These are phyloP conservation scores for Campoplex capitator DNA, from an alignment of 2,888 invertebrate species.

Conservation along the genomic window DNA sequence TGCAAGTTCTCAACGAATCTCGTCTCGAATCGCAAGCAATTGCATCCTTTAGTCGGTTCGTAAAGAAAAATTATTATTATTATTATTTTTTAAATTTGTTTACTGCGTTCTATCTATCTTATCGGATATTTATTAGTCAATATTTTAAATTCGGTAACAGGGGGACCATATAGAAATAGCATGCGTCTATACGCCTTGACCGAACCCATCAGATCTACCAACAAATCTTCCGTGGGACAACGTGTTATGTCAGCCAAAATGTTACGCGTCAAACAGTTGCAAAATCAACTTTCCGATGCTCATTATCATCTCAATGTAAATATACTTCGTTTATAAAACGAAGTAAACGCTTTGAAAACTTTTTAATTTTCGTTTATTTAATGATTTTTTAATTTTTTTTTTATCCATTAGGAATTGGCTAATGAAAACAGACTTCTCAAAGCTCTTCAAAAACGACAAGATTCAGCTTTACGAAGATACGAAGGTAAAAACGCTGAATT, in stretches of 20 bases:
- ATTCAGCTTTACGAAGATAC: slow-evolving; percentile 91
- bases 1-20: slow-evolving; percentile 73
- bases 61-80: slow-evolving; percentile 43
- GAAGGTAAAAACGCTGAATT: slow-evolving; percentile 92
- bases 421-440: slow-evolving; percentile 92
- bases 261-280: slow-evolving; percentile 90
- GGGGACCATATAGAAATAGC: slow-evolving; percentile 84
- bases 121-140: slow-evolving; percentile 4
- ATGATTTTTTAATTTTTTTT: not conserved
- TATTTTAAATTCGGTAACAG: slow-evolving; percentile 37
- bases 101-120: slow-evolving; percentile 22
- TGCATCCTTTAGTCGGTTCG: slow-evolving; percentile 79
- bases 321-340: not conserved
- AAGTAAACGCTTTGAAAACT: not conserved
- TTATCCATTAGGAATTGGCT: slow-evolving; percentile 86
- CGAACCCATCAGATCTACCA: slow-evolving; percentile 72
- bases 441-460: slow-evolving; percentile 92
- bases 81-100: not conserved
- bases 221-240: slow-evolving; percentile 84
- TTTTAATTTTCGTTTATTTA: not conserved
- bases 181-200: slow-evolving; percentile 83
- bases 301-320: slow-evolving; percentile 91
- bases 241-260: slow-evolving; percentile 92
- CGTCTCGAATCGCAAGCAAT: slow-evolving; percentile 76
- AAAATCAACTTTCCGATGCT: slow-evolving; percentile 92